Percentiles rank a stretch among this genome's conserved stretches.
Evolutionary conservation across 1,140 invertebrate species (phyloP).

Genomic region (Neodiprion pinetum): DNA sequence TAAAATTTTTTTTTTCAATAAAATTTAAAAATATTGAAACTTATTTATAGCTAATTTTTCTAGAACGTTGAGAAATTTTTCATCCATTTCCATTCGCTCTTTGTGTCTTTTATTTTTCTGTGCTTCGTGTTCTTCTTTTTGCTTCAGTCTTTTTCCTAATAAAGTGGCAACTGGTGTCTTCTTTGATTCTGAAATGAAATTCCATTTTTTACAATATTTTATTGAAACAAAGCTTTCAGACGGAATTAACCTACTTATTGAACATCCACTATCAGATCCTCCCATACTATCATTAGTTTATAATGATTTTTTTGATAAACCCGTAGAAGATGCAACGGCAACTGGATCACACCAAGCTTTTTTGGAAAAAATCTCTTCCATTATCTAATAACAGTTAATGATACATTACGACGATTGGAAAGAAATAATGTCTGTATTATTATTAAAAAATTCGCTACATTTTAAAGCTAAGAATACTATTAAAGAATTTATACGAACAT

Average conservation of each 20-base stretch:
- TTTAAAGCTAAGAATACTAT: not conserved
- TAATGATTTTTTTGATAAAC: not conserved
- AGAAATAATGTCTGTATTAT: no score
- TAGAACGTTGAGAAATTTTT: conserved; percentile 14
- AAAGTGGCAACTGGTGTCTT: not conserved
- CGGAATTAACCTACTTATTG: not conserved
- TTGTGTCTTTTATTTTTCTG: conserved; percentile 11
- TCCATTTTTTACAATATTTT: not conserved
- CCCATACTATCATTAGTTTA: not conserved
- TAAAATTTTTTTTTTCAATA: no score
- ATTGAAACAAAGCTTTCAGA: not conserved
- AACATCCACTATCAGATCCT: conserved; percentile 13
- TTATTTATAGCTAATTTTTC: conserved; percentile 13
- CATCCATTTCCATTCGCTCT: conserved; percentile 17
- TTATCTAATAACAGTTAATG: conserved; percentile 17
- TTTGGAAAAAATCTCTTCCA: conserved; percentile 25
- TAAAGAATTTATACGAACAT: conserved; percentile 11
- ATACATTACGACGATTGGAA: not conserved
- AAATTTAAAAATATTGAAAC: no score
- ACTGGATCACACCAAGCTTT: conserved; percentile 23
- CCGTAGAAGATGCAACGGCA: conserved; percentile 22
- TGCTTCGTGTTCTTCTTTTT: conserved; percentile 19
- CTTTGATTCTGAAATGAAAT: conserved; percentile 3
- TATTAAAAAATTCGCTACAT: no score
- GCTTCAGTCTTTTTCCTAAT: conserved; percentile 5